These are phyloP conservation scores for Machimus atricapillus DNA, from an alignment of 2,888 invertebrate genomes.

Conservation along the genomic window DNA sequence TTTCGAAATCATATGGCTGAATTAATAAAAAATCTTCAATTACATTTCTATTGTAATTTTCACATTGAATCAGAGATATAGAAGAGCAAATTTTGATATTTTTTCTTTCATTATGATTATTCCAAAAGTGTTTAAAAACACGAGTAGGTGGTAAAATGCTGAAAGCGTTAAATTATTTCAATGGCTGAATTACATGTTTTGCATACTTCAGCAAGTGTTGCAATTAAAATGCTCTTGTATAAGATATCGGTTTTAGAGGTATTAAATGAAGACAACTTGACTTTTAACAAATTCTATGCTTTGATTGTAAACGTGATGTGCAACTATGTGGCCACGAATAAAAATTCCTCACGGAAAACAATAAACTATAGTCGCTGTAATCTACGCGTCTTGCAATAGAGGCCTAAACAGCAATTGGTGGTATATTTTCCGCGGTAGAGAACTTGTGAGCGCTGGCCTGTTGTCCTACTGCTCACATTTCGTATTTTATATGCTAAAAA, in stretches of 20 bases:
- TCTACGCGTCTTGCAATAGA: neutral
- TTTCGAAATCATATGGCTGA: neutral
- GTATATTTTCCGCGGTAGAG: neutral
- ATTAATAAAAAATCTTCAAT: too few species aligned
- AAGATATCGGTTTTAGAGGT: neutral
- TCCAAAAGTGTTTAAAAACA: neutral
- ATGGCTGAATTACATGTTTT: neutral
- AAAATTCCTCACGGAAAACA: neutral
- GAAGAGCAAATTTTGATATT: neutral
- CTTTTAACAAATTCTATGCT: neutral
- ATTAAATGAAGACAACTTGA: neutral
- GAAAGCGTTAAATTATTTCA: neutral
- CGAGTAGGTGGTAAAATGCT: neutral
- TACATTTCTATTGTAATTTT: too few species aligned
- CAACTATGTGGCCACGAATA: neutral
- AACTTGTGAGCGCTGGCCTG: neutral
- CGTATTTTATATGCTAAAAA: constrained; percentile 16
- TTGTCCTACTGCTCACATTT: neutral
- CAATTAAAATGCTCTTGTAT: neutral
- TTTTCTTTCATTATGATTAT: neutral
- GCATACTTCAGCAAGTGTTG: neutral
- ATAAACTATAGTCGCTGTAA: neutral
- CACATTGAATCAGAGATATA: neutral
- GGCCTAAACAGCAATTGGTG: neutral
- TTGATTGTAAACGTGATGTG: neutral